Evolutionary conservation across 2,797 vertebrate species (phyloP).

Genomic region (Sciurus vulgaris): DNA sequence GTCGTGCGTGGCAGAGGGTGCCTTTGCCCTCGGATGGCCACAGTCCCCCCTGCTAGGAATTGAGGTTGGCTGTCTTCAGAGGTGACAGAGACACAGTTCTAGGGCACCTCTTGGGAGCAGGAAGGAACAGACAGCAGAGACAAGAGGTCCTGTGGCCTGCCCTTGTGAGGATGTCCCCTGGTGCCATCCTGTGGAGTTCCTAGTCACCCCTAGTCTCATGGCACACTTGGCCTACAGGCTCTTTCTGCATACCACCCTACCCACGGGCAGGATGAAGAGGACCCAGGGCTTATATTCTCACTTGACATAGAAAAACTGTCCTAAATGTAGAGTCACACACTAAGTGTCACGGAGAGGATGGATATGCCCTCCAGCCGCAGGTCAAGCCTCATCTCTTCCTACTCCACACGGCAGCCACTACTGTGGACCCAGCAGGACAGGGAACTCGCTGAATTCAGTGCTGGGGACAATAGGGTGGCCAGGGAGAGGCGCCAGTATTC

Average conservation of each 20-base stretch:
- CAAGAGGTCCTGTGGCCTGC: neutral
- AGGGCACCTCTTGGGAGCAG: neutral
- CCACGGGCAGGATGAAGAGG: neutral
- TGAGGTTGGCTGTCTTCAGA: neutral
- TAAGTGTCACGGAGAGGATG: neutral
- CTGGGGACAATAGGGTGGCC: neutral
- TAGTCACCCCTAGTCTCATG: neutral
- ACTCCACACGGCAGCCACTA: neutral
- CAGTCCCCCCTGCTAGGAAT: neutral
- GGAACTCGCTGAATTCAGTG: neutral
- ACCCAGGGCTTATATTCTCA: neutral
- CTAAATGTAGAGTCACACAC: rapidly evolving
- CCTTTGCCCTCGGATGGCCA: neutral
- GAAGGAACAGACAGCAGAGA: neutral
- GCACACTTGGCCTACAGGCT: neutral
- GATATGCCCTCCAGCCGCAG: neutral
- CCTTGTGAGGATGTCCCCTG: neutral
- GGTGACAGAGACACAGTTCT: neutral
- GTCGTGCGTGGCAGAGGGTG: neutral
- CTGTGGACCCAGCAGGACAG: neutral
- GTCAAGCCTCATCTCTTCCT: neutral
- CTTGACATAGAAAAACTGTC: neutral
- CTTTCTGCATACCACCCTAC: neutral
- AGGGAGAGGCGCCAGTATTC: neutral
- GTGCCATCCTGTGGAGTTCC: neutral